Conservation (phyloP, 2,113 vertebrate genomes). For the Microcebus murinus region DNA sequence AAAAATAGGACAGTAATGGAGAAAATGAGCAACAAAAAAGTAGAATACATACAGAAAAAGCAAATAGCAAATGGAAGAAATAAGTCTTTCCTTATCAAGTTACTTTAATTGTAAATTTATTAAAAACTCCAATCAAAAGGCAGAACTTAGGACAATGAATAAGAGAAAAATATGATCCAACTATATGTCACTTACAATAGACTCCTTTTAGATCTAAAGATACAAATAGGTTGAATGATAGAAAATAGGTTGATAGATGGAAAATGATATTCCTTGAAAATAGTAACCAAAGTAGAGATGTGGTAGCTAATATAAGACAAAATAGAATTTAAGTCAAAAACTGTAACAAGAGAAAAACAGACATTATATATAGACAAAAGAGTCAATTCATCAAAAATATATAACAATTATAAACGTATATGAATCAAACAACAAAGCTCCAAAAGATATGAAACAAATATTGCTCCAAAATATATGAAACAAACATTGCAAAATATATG, state of each 20-base stretch:
- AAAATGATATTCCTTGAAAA: neutral
- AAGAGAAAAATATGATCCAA: neutral
- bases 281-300: neutral
- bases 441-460: neutral
- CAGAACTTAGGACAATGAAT: neutral
- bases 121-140: neutral
- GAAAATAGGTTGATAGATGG: neutral
- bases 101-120: neutral
- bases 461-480: neutral
- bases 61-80: neutral
- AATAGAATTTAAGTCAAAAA: neutral
- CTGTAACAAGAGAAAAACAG: neutral
- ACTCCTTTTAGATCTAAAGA: neutral
- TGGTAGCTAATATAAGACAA: neutral
- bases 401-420: neutral
- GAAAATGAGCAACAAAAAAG: neutral
- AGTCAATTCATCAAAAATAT: neutral
- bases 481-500: neutral
- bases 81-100: neutral
- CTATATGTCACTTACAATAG: neutral
- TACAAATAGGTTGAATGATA: neutral
- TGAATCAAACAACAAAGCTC: neutral
- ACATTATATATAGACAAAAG: neutral
- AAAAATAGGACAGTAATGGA: neutral
- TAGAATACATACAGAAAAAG: neutral